These are phyloP conservation scores for Cataglyphis altisquamis DNA, from an alignment of 2,888 invertebrate genomes.

Conservation along the genomic window DNA sequence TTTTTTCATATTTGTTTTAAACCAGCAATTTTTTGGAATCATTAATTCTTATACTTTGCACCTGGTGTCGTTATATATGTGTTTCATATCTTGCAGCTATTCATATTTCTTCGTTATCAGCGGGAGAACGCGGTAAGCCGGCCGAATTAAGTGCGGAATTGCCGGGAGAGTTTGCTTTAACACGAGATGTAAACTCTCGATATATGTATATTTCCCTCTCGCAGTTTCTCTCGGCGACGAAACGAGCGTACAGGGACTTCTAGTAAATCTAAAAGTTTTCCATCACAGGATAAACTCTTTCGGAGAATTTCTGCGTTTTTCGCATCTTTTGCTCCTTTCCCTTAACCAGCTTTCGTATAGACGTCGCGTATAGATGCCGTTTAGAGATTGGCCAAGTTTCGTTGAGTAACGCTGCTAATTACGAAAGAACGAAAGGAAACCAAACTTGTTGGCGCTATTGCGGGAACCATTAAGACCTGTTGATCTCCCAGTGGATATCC, in stretches of 20 bases:
- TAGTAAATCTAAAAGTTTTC: conserved; percentile 51
- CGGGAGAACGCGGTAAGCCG: not conserved
- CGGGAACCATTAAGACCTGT: conserved; percentile 67
- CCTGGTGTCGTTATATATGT: not conserved
- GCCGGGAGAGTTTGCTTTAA: conserved; percentile 26
- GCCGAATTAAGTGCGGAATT: conserved; percentile 20
- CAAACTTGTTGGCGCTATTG: conserved; percentile 51
- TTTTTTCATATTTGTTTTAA: not conserved
- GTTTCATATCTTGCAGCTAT: not conserved
- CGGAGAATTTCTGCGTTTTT: conserved; percentile 7
- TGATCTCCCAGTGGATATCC: conserved; percentile 64
- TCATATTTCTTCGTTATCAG: conserved; percentile 26
- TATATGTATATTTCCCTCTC: conserved; percentile 9
- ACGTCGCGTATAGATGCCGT: conserved; percentile 23
- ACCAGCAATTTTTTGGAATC: not conserved
- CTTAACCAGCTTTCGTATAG: conserved; percentile 12
- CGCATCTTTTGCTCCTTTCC: not conserved
- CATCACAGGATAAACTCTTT: conserved; percentile 42
- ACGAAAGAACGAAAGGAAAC: conserved; percentile 53
- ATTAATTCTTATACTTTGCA: conserved; percentile 17
- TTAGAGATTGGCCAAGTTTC: conserved; percentile 55
- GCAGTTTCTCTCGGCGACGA: conserved; percentile 21
- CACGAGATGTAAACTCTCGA: conserved; percentile 30
- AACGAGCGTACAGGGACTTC: conserved; percentile 22
- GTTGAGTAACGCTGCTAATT: conserved; percentile 60